Base-by-base conservation (phyloP, 53 echinoderm and acorn worm genomes). In the Glandiceps talaboti region DNA sequence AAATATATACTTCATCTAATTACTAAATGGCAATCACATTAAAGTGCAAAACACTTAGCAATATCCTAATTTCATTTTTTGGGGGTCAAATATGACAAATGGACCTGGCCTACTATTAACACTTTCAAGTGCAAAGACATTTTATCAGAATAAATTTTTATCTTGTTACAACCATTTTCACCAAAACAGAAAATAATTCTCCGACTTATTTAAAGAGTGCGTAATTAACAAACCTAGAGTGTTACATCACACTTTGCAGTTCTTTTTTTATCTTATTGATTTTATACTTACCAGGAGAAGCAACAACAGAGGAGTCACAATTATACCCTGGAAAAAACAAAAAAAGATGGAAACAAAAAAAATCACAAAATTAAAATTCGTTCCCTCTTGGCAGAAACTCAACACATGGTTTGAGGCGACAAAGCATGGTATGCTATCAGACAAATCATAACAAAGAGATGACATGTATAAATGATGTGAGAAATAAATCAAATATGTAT, bases 241-340 rank as follows among this genome's bases (percentile, higher is more conserved):
- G 64, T 45, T 45, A 45, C 64, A 45, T 45, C 64, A 12, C 6
- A 45, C 64, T 12, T 45, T 45, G 64, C n/a, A n/a, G n/a, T n/a
- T n/a, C n/a, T n/a, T n/a, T n/a, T n/a, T n/a, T n/a, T n/a, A n/a
- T n/a, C n/a, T n/a, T n/a, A n/a, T n/a, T n/a, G n/a, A n/a, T n/a
- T n/a, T n/a, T n/a, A 20, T 90, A 95, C 96, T 95, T 88, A 95
- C 96, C 83, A 92, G 92, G 29, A 92, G 29, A 30, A 95, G 92
- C 28, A 95, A 84, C 77, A 95, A 79, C 26, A 90, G 73, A 28
- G 96, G 96, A 30, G 96, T 95, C 26, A 95, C 89, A 64, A 95
- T 77, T 75, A 95, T 95, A 27, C 96, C 96, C 90, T 90, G 89
- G 30, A 81, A 30, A 76, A n/a, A 31, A 14, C 1, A 74, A 31